These are phyloP conservation scores for Pseudopipra pipra DNA, from an alignment of 2,113 vertebrate species.

Conservation along the genomic window DNA sequence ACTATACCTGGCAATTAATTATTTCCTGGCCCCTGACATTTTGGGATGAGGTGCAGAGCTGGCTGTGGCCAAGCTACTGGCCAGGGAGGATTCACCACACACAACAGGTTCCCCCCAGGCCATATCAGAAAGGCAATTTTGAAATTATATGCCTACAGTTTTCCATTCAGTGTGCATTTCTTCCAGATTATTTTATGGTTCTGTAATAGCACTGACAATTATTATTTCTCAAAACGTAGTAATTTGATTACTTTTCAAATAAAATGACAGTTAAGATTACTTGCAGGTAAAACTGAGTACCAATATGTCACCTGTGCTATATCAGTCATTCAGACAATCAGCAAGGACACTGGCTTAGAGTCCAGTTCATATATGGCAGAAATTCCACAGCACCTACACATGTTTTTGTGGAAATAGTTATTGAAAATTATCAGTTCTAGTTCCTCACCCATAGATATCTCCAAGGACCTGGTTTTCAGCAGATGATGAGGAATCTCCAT, in stretches of 20 bases:
- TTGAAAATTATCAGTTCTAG: background rate
- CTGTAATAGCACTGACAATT: background rate
- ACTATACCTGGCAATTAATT: background rate
- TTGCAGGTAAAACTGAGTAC: background rate
- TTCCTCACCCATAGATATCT: background rate
- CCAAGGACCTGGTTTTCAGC: background rate
- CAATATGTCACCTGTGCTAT: background rate
- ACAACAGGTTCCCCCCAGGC: background rate
- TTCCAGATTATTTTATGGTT: background rate
- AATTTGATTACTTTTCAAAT: slow-evolving; percentile 27
- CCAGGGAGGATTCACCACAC: background rate
- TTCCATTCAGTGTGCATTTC: background rate
- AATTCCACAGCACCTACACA: background rate
- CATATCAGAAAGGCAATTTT: background rate
- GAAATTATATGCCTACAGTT: background rate
- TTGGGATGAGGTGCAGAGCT: background rate
- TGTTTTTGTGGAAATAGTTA: background rate
- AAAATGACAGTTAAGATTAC: slow-evolving; percentile 10
- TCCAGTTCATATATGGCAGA: background rate
- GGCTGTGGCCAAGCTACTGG: background rate
- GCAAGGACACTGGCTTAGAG: background rate
- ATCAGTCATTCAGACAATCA: background rate
- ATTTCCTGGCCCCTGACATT: background rate
- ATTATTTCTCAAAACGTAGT: slow-evolving; percentile 19
- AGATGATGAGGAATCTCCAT: background rate